These are phyloP conservation scores for Sinocyclocheilus anophthalmus DNA, from an alignment of 2,113 vertebrate genomes.

Conservation along the genomic window DNA sequence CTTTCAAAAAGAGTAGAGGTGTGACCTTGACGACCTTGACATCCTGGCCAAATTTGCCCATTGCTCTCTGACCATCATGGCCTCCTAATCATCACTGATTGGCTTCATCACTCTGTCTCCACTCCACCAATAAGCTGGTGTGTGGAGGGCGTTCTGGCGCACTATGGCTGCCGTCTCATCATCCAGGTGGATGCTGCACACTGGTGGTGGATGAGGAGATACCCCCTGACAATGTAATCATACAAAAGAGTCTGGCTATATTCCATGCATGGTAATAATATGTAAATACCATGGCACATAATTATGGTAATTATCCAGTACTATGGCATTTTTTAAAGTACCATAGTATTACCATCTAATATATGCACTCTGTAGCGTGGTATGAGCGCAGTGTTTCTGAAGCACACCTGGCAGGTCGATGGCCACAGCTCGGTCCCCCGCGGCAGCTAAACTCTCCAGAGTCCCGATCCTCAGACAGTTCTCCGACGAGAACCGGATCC, in stretches of 20 bases:
- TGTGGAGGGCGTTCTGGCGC: too few relatives aligned
- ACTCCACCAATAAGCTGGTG: too few relatives aligned
- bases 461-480: constrained; percentile 88
- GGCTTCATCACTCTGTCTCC: too few relatives aligned
- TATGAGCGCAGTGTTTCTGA: neutral
- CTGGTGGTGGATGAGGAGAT: too few relatives aligned
- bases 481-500: constrained; percentile 91
- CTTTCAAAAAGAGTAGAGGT: too few relatives aligned
- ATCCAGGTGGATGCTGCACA: too few relatives aligned
- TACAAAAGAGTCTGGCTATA: neutral
- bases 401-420: constrained; percentile 86
- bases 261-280: neutral
- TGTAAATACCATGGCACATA: neutral
- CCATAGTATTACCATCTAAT: neutral
- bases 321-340: neutral
- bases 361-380: neutral
- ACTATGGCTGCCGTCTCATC: too few relatives aligned
- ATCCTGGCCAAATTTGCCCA: too few relatives aligned
- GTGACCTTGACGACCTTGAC: too few relatives aligned
- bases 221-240: neutral
- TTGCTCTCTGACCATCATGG: too few relatives aligned
- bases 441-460: constrained; percentile 80
- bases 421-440: constrained; percentile 85
- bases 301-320: neutral
- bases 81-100: too few relatives aligned